Conservation (phyloP, 2,888 invertebrate species). For the Andricus quercusramuli region DNA sequence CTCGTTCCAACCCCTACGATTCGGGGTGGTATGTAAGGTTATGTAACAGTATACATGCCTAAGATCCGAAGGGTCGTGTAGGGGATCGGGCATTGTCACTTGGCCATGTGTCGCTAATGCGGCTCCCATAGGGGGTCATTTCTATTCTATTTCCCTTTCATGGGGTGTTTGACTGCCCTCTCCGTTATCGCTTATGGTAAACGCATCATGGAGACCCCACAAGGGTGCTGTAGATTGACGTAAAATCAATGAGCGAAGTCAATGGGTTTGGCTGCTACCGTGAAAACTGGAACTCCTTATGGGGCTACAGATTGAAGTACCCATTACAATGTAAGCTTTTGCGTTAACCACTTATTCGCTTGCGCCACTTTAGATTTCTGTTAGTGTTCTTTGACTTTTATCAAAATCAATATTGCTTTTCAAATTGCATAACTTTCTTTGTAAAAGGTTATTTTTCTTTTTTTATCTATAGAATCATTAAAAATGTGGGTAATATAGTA, state of each 20-base stretch:
- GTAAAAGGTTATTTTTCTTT: neutral
- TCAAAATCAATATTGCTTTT: neutral
- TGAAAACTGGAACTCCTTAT: conserved; percentile 56
- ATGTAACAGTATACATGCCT: conserved; percentile 76
- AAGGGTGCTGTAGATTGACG: conserved; percentile 76
- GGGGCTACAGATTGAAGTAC: conserved; percentile 60
- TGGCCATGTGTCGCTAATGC: conserved; percentile 78
- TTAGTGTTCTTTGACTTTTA: neutral
- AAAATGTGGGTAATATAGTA: too few species aligned
- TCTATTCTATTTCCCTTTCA: conserved; percentile 77
- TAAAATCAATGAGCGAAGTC: conserved; percentile 79
- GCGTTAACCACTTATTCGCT: conserved; percentile 56
- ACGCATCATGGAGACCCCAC: conserved; percentile 76
- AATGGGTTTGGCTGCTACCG: conserved; percentile 71
- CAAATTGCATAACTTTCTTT: neutral
- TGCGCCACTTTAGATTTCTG: neutral
- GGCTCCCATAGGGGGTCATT: conserved; percentile 76
- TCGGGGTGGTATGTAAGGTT: conserved; percentile 69
- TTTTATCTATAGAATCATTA: too few species aligned
- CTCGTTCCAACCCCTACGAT: conserved; percentile 66
- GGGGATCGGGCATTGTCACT: conserved; percentile 74
- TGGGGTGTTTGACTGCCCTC: conserved; percentile 64
- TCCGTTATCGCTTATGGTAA: conserved; percentile 74
- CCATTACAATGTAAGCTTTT: conserved; percentile 62
- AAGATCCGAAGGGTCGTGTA: conserved; percentile 68